Evolutionary conservation across 1,140 invertebrate species (phyloP), one percentile per base, ranked within the genome.

Genomic region (Anastrepha obliqua): DNA sequence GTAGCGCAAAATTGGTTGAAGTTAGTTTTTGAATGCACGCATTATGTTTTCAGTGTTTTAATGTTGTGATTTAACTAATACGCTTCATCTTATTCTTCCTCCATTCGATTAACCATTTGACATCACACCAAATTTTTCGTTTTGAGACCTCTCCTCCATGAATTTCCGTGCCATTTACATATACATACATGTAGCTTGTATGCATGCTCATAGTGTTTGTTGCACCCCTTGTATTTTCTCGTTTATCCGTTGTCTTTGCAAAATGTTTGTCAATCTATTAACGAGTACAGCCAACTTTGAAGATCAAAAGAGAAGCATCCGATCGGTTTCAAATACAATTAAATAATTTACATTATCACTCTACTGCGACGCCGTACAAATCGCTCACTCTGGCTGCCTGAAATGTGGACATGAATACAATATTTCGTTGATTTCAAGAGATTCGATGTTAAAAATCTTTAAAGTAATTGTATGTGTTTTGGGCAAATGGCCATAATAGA

Each of bases 41-140:
- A 67, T 42, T 67, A 67, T 67, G 39, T 67, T 67, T 20, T 67
- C 64, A 67, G 2, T 67, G 64, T 67, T 67, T 8, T 67, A 13
- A 42, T 67, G 20, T 67, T 9, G 64, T 65, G 64, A 65, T 42
- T 39, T 67, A 42, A 67, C 64, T 55, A 6, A 55, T 55, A 55
- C 11, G 51, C 51, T 55, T 11, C 39, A 67, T 42, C 13, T 39
- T 67, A 20, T 67, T 29, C 64, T 67, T 3, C 64, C 11, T 17
- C 9, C 64, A 74, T 74, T 74, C 11, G 39, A 74, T 6, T 74
- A 47, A 74, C 67, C 17, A 74, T 4, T 29, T 20, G 39, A 29
- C 20, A 67, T 39, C 64, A 74, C 39, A 4, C 67, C 67, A 44
- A 47, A 74, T 74, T 4, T 74, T 74, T 74, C 13, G 42, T 47